Conservation (phyloP, 2,113 vertebrate genomes). For the Tamias sibiricus region DNA sequence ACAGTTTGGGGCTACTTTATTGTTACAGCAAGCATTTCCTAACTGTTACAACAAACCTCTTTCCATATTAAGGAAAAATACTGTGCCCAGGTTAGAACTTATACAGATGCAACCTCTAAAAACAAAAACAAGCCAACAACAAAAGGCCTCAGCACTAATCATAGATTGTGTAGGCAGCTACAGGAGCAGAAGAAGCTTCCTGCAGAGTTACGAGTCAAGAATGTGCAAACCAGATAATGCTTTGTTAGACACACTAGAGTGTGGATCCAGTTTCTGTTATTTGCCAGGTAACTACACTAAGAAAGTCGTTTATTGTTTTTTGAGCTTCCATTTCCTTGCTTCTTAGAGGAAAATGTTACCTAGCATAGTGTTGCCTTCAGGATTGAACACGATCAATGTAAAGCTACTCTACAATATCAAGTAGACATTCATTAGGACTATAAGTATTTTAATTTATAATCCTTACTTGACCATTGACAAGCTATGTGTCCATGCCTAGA, state of each 20-base stretch:
- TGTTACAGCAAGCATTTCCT: background rate
- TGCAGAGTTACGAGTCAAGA: background rate
- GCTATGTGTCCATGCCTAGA: background rate
- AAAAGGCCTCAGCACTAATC: background rate
- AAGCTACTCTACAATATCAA: background rate
- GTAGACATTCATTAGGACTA: background rate
- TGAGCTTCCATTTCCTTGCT: background rate
- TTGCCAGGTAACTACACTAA: background rate
- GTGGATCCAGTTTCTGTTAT: background rate
- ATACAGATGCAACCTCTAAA: background rate
- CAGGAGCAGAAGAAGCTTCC: background rate
- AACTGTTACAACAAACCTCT: background rate
- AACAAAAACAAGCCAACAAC: background rate
- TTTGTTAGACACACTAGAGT: background rate
- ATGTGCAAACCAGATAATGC: background rate
- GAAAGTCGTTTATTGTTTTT: background rate
- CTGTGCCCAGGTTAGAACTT: background rate
- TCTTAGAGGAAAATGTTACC: background rate
- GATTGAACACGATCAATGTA: background rate
- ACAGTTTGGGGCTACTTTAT: background rate
- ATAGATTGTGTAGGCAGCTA: background rate
- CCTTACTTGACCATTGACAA: background rate
- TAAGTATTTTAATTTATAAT: constrained; percentile 4
- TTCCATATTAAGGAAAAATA: background rate
- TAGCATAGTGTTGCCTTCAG: background rate